phyloP scores from a whole-genome alignment of 2,888 invertebrate genomes.

The Acleris literana region DNA sequence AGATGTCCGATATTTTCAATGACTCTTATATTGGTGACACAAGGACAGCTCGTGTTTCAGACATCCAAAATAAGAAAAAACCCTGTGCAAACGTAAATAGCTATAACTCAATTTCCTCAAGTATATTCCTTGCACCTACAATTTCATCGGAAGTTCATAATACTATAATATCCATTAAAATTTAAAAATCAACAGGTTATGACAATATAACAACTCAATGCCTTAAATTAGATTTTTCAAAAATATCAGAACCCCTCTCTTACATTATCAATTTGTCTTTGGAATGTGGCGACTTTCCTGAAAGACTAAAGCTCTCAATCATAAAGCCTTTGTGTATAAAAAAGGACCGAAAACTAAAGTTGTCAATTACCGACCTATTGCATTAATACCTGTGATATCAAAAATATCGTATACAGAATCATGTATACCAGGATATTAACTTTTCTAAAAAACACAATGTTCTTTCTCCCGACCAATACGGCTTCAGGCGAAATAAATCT shows the following conservation, averaged over 20 bases:
- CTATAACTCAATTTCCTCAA: background rate
- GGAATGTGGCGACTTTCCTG: background rate
- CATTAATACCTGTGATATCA: background rate
- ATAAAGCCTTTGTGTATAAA: constrained; percentile 3
- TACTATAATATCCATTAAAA: background rate
- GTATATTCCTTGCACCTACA: background rate
- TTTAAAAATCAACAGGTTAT: background rate
- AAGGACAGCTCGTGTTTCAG: background rate
- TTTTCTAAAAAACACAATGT: background rate
- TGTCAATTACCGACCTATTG: background rate
- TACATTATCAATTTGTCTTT: background rate
- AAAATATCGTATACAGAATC: background rate
- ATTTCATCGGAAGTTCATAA: background rate
- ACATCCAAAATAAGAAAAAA: background rate
- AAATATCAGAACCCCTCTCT: background rate
- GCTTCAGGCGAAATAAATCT: background rate
- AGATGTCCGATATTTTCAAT: background rate
- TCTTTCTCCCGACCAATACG: background rate
- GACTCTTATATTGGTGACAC: background rate
- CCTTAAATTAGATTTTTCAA: background rate
- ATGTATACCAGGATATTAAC: background rate
- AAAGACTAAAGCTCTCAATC: background rate
- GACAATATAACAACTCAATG: background rate
- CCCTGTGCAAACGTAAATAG: background rate
- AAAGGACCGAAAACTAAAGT: background rate